These are phyloP conservation scores for Tetrapedia diversipes DNA, from an alignment of 2,888 invertebrate species.

Conservation along the genomic window DNA sequence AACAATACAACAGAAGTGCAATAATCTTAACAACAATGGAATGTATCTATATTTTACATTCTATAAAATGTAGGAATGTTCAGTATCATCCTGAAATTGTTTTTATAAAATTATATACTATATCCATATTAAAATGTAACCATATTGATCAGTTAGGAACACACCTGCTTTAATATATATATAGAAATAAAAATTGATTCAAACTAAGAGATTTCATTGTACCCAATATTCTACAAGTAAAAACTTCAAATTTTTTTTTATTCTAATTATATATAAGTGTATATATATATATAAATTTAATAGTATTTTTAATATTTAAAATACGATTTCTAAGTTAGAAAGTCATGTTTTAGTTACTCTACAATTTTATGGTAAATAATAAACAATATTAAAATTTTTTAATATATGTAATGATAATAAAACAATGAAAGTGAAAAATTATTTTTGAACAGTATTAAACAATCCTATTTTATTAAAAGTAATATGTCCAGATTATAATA, in stretches of 20 bases:
- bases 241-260: constrained; percentile 1
- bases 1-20: constrained; percentile 68
- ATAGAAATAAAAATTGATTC: constrained; percentile 69
- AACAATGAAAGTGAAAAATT: constrained; percentile 2
- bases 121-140: constrained; percentile 77
- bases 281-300: background rate
- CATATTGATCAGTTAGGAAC: constrained; percentile 82
- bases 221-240: constrained; percentile 37
- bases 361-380: too few species aligned
- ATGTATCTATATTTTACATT: constrained; percentile 76
- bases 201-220: constrained; percentile 68
- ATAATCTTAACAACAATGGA: constrained; percentile 78
- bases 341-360: too few species aligned
- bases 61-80: constrained; percentile 78
- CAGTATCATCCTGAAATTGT: constrained; percentile 75
- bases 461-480: constrained; percentile 24
- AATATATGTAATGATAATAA: constrained; percentile 1
- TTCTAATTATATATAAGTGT: background rate
- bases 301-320: constrained; percentile 4
- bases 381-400: background rate
- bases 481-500: constrained; percentile 9
- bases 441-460: constrained; percentile 6
- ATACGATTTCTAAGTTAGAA: constrained; percentile 4
- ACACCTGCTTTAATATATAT: constrained; percentile 75
- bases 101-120: constrained; percentile 67